Evolutionary conservation across 30 jellyfish, hydroid and myxozoan species (phyloP), one percentile per base, ranked within the genome.

Genomic region (Turritopsis rubra): DNA sequence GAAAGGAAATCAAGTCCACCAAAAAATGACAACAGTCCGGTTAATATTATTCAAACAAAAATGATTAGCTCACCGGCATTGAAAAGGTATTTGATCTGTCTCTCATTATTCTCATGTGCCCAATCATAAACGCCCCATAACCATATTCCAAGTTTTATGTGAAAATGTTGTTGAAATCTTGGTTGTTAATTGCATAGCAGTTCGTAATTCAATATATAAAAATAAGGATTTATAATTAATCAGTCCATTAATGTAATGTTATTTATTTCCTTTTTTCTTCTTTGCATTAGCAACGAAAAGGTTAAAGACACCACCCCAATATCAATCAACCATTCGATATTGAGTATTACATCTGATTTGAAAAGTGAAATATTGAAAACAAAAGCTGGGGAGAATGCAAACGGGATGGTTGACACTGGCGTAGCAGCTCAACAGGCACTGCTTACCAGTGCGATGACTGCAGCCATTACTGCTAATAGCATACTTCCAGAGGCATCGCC

Each of bases 1-100:
- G 99, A 93, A 19, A 71, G 96, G 53, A 86, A 85, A 1, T 85
- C 99, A 71, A 93, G 99, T 52, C 99, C 99, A 0, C 66, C 88
- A 29, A 88, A 89, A 82, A 84, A 53, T 28, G 97, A 90, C 21
- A 73, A 80, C n/a, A 41, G 60, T 41, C 60, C 90, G 82, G 28
- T 68, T n/a, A 68, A 23, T 1, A 74, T 66, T 23, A 29, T 71
- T 82, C 85, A 66, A 28, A 8, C 85, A 20, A 82, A 21, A 29
- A 20, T 82, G 1, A 82, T 65, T 22, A 66, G 83, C 66, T 81
- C 88, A 66, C 88, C 88, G 21, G 30, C 26, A 29, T 26, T 71
- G 29, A 82, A 22, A 26, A 82, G 88, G 88, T 82, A 82, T 26
- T 25, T 28, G 41, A 1, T 77, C 27, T 20, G 28, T 28, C 27